These are phyloP conservation scores for Numenius arquata DNA, from an alignment of 2,113 vertebrate genomes.

Conservation along the genomic window DNA sequence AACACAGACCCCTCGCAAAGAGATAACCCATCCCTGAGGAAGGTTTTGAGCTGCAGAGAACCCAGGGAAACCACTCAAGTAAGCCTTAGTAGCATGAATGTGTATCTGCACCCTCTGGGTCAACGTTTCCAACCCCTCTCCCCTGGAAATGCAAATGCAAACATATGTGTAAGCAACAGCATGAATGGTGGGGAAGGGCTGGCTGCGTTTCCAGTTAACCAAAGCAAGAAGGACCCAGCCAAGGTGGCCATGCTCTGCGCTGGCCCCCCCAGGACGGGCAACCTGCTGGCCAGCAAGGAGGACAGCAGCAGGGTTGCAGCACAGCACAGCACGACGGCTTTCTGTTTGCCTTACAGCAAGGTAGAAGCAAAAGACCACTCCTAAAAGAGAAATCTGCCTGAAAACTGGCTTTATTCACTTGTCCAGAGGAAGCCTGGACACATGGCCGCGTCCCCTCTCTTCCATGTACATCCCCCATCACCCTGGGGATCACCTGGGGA, in stretches of 20 bases:
- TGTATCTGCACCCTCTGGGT: not conserved
- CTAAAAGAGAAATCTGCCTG: not conserved
- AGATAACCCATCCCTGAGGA: not conserved
- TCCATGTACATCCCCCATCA: not conserved
- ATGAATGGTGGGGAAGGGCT: not conserved
- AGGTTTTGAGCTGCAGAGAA: not conserved
- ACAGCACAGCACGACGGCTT: not conserved
- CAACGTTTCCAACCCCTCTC: accelerated
- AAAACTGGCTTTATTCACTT: not conserved
- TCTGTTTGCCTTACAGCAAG: not conserved
- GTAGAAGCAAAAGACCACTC: not conserved
- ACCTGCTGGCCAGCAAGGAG: not conserved
- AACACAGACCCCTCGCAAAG: accelerated
- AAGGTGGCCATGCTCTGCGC: not conserved
- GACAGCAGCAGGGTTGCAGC: not conserved
- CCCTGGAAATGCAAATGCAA: not conserved
- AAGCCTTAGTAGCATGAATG: not conserved
- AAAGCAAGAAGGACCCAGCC: not conserved
- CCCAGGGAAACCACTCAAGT: not conserved
- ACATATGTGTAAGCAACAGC: not conserved
- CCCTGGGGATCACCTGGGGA: not conserved
- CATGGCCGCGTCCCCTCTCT: accelerated
- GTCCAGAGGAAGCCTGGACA: too few relatives aligned
- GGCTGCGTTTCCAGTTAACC: accelerated
- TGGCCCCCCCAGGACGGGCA: accelerated